Base-by-base conservation (phyloP, 2,797 vertebrate genomes). In the Serranus cabrilla region DNA sequence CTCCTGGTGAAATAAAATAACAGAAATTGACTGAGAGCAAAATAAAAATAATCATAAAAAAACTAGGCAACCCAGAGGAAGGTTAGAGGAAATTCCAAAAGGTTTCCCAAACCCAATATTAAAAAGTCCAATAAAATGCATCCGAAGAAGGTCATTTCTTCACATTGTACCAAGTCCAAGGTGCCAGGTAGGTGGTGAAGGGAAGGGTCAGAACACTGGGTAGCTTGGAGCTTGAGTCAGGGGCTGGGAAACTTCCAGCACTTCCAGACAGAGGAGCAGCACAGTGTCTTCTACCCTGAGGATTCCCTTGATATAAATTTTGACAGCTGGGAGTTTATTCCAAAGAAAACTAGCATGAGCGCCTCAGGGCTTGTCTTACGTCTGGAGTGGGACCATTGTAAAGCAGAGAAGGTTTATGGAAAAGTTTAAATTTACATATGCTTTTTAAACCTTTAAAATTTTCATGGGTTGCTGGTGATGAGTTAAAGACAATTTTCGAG, bases 161-260 rank as follows among this genome's bases (percentile, higher is more conserved):
- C 27, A 31, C 7, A 7, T 55, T 31, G 7, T 17, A 39, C 27
- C 2, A 64, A 81, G 60, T 59, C 49, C 47, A 73, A 68, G 50
- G 58, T 71, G 27, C 55, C 64, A 75, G 75, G 31, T 59, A 21
- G 34, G 25, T 73, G 40, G 45, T 25, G 50, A 23, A 65, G n/a
- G 25, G 52, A 62, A 67, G 59, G 57, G 40, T 76, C 17, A 43
- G 52, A 40, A 43, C 25, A 23, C 2, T 52, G 40, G 46, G 56
- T 74, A 39, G 23, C 34, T 68, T 60, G 55, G 47, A 47, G 40
- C 52, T 47, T 45, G 25, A 51, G 63, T 54, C 25, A 25, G 18
- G 50, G 40, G 14, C 23, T 46, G n/a, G 37, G 11, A 63, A 46
- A n/a, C 27, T 23, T 63, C 9, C n/a, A 27, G n/a, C 17, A 37